Base-by-base conservation (phyloP, 2,888 invertebrate species). In the Pantelozetes paolii region DNA sequence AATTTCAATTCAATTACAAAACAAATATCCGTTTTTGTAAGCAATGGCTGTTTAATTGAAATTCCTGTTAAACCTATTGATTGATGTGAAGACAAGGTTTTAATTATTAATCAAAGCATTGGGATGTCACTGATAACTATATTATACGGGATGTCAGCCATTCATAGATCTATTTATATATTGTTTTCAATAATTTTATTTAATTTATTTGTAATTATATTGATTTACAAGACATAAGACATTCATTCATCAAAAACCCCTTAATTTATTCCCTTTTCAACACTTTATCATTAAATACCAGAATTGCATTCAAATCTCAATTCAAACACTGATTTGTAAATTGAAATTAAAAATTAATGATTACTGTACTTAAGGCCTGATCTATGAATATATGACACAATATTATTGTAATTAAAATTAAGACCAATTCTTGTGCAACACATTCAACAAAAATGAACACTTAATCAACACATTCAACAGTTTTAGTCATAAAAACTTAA, bases 81-180 rank as follows among this genome's bases (percentile, higher is more conserved):
- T 36, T 36, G 36, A 36, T 36, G 36, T 36, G 36, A 36, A 8
- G 36, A 36, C 36, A 8, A 36, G n/a, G n/a, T 36, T 36, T 36
- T 45, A 45, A 45, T 45, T 26, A 28, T 28, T 15, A 26, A 23
- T 54, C 54, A 54, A 54, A 3, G 20, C 28, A 50, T 20, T 8
- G 50, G 20, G 3, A 50, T 50, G 50, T n/a, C 18, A 57, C 28
- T 28, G 57, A 13, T 28, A n/a, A 18, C n/a, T 20, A 48, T 48
- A 48, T 48, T 5, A 28, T n/a, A 57, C 18, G 28, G 57, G 57
- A 57, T 57, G 57, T 57, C 57, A 57, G 57, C 57, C 28, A 57
- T 57, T 57, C 30, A 57, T 30, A 57, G 13, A 28, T 28, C 57
- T 57, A 57, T 28, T 18, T 28, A 57, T 57, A 54, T 54, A 54